Conservation (phyloP, 2,113 vertebrate genomes). For the Boulengeromyrus knoepffleri region DNA sequence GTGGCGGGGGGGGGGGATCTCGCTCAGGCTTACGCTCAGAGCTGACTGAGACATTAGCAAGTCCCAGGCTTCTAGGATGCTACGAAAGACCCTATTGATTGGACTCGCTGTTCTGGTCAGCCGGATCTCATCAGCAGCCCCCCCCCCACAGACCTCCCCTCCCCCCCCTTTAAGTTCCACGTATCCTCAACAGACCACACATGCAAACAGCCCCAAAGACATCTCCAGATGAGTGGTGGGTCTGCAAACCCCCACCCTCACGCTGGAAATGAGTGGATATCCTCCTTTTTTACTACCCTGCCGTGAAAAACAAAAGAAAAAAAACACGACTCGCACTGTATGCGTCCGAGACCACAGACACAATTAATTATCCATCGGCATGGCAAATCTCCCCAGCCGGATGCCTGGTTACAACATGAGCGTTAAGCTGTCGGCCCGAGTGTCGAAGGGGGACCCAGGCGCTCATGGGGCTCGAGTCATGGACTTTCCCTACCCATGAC, state of each 20-base stretch:
- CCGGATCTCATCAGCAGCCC: neutral
- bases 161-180: too few relatives aligned
- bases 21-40: neutral
- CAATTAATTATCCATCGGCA: constrained; percentile 10
- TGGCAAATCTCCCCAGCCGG: neutral
- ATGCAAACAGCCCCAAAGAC: neutral
- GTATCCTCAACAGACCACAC: neutral
- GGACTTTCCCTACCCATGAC: neutral
- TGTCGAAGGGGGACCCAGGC: too few relatives aligned
- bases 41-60: neutral
- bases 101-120: neutral
- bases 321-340: neutral
- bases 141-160: too few relatives aligned
- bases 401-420: neutral
- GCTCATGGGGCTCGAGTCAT: neutral
- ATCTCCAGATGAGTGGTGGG: neutral
- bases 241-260: neutral
- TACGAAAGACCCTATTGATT: neutral
- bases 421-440: neutral
- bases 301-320: neutral
- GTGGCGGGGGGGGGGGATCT: too few relatives aligned
- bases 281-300: constrained; percentile 2
- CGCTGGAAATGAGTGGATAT: neutral
- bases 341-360: neutral
- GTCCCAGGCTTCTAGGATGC: neutral